A percentile compares a stretch with the other conserved stretches of the same genome.
phyloP scores from a whole-genome alignment of 2,888 invertebrate genomes.

The Agrochola lychnidis region DNA sequence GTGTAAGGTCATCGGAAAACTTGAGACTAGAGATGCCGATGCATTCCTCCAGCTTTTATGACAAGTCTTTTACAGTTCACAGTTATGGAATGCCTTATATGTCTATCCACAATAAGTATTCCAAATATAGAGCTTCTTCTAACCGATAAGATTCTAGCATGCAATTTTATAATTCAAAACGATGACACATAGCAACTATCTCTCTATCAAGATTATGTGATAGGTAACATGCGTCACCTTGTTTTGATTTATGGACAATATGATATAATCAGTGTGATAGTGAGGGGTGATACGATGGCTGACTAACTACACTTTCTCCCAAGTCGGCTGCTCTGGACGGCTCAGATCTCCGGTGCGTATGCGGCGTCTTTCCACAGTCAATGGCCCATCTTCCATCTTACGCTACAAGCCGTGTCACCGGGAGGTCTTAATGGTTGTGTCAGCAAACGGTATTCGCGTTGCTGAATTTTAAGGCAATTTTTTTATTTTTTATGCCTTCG shows the following conservation, averaged over 20 bases:
- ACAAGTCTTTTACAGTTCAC: too few species aligned
- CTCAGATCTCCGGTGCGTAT: neutral
- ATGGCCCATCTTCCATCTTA: neutral
- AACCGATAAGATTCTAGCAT: neutral
- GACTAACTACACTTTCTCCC: neutral
- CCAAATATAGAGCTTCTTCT: neutral
- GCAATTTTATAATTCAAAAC: slow-evolving; percentile 4
- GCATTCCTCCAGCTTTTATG: too few species aligned
- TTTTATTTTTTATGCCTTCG: neutral
- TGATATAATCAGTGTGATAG: slow-evolving; percentile 5
- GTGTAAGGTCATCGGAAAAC: too few species aligned
- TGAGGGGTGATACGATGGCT: neutral
- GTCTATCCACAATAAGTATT: too few species aligned
- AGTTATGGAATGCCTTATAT: too few species aligned
- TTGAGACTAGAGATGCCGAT: too few species aligned
- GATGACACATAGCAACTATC: neutral
- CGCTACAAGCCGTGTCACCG: neutral
- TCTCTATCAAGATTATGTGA: slow-evolving; percentile 5
- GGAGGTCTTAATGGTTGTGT: neutral
- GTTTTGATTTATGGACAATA: neutral
- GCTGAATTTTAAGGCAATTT: neutral
- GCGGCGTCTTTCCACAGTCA: neutral
- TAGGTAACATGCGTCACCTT: neutral
- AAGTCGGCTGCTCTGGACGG: neutral
- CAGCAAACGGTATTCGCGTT: neutral